Base-by-base conservation (phyloP, 2,888 invertebrate genomes). In the Polyploca ridens region DNA sequence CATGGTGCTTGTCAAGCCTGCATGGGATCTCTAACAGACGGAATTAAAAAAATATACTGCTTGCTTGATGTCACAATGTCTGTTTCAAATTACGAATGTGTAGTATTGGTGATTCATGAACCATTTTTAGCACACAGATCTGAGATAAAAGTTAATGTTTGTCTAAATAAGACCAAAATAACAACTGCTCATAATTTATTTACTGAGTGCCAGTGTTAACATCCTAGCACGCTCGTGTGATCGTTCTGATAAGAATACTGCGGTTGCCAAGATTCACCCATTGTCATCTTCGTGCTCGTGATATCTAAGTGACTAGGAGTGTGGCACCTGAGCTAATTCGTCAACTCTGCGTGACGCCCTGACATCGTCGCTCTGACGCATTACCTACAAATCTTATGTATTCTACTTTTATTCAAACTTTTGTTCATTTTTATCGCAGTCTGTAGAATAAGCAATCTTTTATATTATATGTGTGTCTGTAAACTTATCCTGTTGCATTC, bases 201-300 rank as follows among this genome's bases (percentile, higher is more conserved):
- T 54, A 19, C 19, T 10, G 54, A 54, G 11, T 58, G 33, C 33
- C 8, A 33, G 5, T 58, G 33, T n/a, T n/a, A 14, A n/a, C 19
- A 64, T 62, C 64, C 65, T 59, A 63, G 54, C 44, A 63, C 62
- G 62, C 68, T 65, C 33, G 35, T 35, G 59, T 59, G 59, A 59
- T 59, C 54, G 54, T 54, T 54, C 41, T 76, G 85, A 83, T 83
- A 81, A 81, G 72, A 78, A 68, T 68, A 67, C 66, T 59, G 63
- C 70, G 70, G 75, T 74, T 86, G 88, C 88, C 87, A 88, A 86
- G 74, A 83, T 78, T 77, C 77, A 71, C 72, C 79, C 75, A 85
- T 84, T 84, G 84, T 85, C 77, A 82, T 84, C 81, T 83, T 78
- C 82, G 80, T 81, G 66, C 67, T 69, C 66, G 69, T 70, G 76